Percentiles rank a stretch among this genome's conserved stretches.
Evolutionary conservation across 37 sponge, comb jelly and placozoan species (phyloP).

Genomic region (Hexactinellida sp.): DNA sequence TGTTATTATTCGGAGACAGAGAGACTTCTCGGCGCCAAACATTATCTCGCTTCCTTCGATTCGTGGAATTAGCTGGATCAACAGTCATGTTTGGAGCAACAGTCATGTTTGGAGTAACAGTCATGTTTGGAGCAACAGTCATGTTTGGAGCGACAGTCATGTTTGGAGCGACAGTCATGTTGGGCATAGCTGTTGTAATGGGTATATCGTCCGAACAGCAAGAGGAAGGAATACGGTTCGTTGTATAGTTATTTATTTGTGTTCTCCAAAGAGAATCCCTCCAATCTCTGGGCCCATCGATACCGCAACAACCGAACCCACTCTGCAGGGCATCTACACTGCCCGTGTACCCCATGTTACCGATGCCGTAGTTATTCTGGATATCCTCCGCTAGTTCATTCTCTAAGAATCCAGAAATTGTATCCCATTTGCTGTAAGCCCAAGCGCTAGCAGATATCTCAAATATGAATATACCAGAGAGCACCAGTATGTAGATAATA

Average conservation of each 20-base stretch:
- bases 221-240: not conserved
- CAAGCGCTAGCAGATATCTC: not conserved
- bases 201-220: not conserved
- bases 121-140: not conserved
- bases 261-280: not conserved
- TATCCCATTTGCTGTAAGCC: conserved; percentile 1
- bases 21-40: not conserved
- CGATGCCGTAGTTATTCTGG: not conserved
- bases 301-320: not conserved
- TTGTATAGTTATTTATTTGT: not conserved
- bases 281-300: not conserved
- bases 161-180: not conserved
- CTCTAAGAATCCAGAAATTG: not conserved
- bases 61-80: too few relatives aligned
- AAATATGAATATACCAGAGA: not conserved
- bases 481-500: conserved; percentile 8
- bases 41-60: not conserved
- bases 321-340: not conserved
- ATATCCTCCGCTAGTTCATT: not conserved
- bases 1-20: not conserved
- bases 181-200: not conserved
- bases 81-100: not conserved
- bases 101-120: not conserved
- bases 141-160: not conserved
- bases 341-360: not conserved